Base-by-base conservation (phyloP, 2,797 vertebrate genomes). In the Euphonia xanthogaster region DNA sequence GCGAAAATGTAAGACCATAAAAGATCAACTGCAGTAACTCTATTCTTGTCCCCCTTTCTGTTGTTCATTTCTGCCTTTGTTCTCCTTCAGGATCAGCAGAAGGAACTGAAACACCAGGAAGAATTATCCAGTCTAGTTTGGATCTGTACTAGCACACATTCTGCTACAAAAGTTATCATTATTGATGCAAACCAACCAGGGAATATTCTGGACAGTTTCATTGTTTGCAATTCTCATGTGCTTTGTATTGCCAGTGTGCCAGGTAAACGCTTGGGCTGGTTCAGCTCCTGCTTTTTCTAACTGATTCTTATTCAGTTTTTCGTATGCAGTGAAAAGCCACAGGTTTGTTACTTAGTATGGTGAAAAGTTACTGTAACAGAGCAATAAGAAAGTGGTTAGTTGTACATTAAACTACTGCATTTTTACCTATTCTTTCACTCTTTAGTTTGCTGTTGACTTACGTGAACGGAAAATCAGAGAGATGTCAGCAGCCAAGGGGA, bases 131-230 rank as follows among this genome's bases (percentile, higher is more conserved):
- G 99, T 30, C 97, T 99, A 72, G 99, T 99, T 67, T 99, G 99
- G 99, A 99, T 99, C 95, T 99, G 99, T 95, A 99, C 99, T 93
- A 99, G 99, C 94, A 99, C 99, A 16, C 98, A 99, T 87, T 98
- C 99, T 90, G 98, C 98, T 75, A 99, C 99, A 30, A 99, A 99
- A 97, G 99, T 98, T 33, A 98, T 99, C 22, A 99, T 99, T 84
- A 98, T 99, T 25, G 99, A 99, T 62, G 99, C 98, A 96, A 98
- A 99, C 97, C 99, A 99, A 84, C 99, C 99, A 7, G 99, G 99
- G 80, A 98, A 99, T 96, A 98, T 99, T 95, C 98, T 99, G 94
- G 99, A 99, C 93, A 99, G 98, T 97, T 99, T 99, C 97, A 98
- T 98, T 21, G 98, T 99, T 65, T 99, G 99, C 87, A 98, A 99